Conservation (phyloP, 2,113 vertebrate genomes). For the Pseudois nayaur region DNA sequence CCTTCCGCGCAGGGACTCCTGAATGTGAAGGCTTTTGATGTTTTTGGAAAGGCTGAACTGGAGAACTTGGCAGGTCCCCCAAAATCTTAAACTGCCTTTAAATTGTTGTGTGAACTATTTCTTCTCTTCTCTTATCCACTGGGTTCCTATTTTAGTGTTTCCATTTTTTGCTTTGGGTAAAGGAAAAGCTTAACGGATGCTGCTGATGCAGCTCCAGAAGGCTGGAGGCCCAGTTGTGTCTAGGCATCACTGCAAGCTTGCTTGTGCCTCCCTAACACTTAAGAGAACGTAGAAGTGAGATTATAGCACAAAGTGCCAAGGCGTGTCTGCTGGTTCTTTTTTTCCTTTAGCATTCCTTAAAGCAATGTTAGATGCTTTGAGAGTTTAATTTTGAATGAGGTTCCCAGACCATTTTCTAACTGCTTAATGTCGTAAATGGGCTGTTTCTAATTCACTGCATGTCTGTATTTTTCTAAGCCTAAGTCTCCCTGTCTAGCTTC, state of each 20-base stretch:
- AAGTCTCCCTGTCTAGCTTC: conserved; percentile 57
- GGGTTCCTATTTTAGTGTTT: background rate
- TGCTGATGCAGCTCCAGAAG: background rate
- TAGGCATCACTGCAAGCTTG: no score
- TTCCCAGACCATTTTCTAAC: conserved; percentile 8
- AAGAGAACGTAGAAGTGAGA: accelerated
- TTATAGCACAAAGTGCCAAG: background rate
- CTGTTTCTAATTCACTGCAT: background rate
- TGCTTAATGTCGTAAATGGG: background rate
- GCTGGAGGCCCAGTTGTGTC: background rate
- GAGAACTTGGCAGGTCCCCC: background rate
- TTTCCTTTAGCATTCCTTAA: background rate
- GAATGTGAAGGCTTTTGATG: background rate
- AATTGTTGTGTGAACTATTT: accelerated
- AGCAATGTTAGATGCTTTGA: background rate
- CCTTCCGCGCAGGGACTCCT: accelerated
- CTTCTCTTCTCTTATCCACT: background rate
- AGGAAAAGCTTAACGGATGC: background rate
- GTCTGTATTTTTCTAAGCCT: conserved; percentile 55
- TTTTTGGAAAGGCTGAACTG: background rate
- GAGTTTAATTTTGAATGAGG: background rate
- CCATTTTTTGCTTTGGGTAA: background rate
- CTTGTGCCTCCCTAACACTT: background rate
- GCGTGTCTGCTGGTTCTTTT: accelerated
- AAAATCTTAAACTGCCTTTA: background rate